Evolutionary conservation across 2,888 invertebrate species (phyloP).

Genomic region (Lissonota sp.): DNA sequence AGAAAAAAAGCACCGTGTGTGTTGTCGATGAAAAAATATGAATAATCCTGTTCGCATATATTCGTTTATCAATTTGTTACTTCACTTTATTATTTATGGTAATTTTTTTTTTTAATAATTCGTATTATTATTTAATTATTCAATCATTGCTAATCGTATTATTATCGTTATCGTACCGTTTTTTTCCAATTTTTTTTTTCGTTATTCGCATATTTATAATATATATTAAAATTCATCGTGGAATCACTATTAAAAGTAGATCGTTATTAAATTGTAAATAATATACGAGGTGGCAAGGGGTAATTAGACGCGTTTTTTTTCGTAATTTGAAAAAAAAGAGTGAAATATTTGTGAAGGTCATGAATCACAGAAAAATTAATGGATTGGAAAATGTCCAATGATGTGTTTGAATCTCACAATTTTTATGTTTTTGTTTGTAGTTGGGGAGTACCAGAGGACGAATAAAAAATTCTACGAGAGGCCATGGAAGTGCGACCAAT

Average conservation of each 20-base stretch:
- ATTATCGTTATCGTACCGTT: constrained; percentile 72
- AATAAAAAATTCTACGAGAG: constrained; percentile 30
- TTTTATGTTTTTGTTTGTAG: constrained; percentile 3
- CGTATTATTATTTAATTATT: constrained; percentile 72
- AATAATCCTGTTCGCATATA: constrained; percentile 56
- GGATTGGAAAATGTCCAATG: constrained; percentile 14
- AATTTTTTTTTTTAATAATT: constrained; percentile 69
- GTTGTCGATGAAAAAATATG: constrained; percentile 57
- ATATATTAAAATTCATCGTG: constrained; percentile 62
- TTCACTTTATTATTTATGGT: constrained; percentile 71
- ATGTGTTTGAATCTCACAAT: constrained; percentile 6
- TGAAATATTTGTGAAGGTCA: constrained; percentile 36
- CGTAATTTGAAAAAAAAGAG: constrained; percentile 1
- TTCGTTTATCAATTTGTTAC: constrained; percentile 62
- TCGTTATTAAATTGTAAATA: constrained; percentile 54
- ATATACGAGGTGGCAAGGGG: constrained; percentile 32
- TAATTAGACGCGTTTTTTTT: constrained; percentile 49
- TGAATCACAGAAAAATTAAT: neutral
- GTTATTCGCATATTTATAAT: constrained; percentile 46
- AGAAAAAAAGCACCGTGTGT: no score
- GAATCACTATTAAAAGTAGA: constrained; percentile 67
- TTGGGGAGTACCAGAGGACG: neutral
- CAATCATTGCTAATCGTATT: constrained; percentile 75
- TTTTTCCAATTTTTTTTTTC: constrained; percentile 15
- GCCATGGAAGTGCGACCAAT: constrained; percentile 47